These are phyloP conservation scores for Dromius quadrimaculatus DNA, from an alignment of 2,888 invertebrate genomes.

Conservation along the genomic window DNA sequence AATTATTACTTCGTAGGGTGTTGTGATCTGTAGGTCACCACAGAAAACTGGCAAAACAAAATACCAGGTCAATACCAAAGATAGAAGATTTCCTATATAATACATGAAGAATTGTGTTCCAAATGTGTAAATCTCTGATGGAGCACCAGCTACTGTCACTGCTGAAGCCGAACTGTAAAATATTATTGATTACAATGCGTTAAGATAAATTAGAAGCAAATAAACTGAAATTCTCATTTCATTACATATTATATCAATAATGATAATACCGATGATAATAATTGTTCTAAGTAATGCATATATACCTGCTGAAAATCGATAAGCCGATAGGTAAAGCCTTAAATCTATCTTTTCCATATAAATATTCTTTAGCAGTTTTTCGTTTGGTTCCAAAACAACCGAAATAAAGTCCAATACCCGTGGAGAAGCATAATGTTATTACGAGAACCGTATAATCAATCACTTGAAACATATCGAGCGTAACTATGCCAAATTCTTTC, in stretches of 20 bases:
- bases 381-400: constrained; percentile 44
- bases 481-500: too few relatives aligned
- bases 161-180: constrained; percentile 36
- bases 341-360: constrained; percentile 38
- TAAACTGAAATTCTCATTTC: too few relatives aligned
- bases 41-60: constrained; percentile 36
- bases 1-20: constrained; percentile 40
- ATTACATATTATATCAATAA: too few relatives aligned
- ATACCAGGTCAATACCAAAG: constrained; percentile 19
- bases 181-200: not conserved
- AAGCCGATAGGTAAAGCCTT: constrained; percentile 40
- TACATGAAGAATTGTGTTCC: constrained; percentile 23
- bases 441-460: constrained; percentile 33
- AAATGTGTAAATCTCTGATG: constrained; percentile 38
- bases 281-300: too few relatives aligned
- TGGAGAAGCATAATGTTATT: constrained; percentile 26
- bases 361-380: constrained; percentile 32
- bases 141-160: constrained; percentile 13
- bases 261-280: too few relatives aligned
- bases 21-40: constrained; percentile 12
- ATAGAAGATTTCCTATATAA: constrained; percentile 10
- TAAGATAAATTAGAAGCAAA: not conserved
- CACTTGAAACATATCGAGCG: constrained; percentile 2
- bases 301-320: constrained; percentile 48
- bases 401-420: constrained; percentile 39